Evolutionary conservation across 2,888 invertebrate species (phyloP), one percentile per base, ranked within the genome.

Genomic region (Himalopsyche tibetana): DNA sequence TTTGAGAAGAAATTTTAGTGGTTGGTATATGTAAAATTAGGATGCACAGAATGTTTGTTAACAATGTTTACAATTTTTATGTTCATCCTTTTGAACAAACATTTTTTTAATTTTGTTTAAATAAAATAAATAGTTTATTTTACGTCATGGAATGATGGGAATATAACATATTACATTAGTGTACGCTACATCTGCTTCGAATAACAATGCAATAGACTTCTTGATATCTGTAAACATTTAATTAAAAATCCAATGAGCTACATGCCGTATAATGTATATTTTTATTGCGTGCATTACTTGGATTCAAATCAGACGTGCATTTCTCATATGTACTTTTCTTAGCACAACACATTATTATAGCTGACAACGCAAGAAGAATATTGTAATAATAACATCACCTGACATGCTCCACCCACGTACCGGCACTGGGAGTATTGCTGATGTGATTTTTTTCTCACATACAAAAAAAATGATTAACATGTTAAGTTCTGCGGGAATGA

Each of bases 391-490:
- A 55, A 80, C 80, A 80, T 55, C 74, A 55, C 80, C 81, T 55
- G 80, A 45, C 51, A 51, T 80, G 11, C 80, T 80, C 80, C 28
- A 42, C 80, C 80, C 80, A 80, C 80, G 80, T 45, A 45, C 80
- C 5, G n/a, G 45, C 55, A 45, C 82, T 55, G 74, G 55, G 40
- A 55, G 55, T 74, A 74, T 36, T 74, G 80, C 84, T 79, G 80
- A 51, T 56, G 55, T 55, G 80, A 19, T 55, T 51, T 51, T 42
- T 38, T 38, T 81, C 80, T 40, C 80, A 74, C 38, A 74, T 69
- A 69, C 28, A 38, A 36, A 81, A 84, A 81, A 84, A 82, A 82
- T 74, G 85, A 85, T 85, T 85, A 85, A 85, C 85, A 85, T 85
- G 85, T 85, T 85, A 82, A 85, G 45, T 74, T 74, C 74, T 74